A percentile compares a stretch with the other conserved stretches of the same genome.
These are phyloP conservation scores for Cydia pomonella DNA, from an alignment of 1,140 invertebrate species.

Conservation along the genomic window DNA sequence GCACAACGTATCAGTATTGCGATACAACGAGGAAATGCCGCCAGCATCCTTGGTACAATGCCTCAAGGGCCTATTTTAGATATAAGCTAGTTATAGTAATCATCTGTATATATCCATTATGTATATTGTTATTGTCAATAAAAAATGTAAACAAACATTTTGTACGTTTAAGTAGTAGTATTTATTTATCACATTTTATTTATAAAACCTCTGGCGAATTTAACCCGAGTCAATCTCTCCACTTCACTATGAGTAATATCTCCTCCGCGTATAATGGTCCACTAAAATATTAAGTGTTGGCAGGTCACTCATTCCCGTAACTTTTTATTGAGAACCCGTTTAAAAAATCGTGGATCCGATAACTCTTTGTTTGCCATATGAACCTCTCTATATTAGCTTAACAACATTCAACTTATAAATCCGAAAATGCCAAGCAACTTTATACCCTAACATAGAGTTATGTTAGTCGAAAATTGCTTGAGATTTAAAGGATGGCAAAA, in stretches of 20 bases:
- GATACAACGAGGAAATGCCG: too few relatives aligned
- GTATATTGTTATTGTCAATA: too few relatives aligned
- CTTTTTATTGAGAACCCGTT: constrained; percentile 45
- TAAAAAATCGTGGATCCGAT: constrained; percentile 60
- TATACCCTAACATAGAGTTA: not conserved
- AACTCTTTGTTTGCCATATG: constrained; percentile 47
- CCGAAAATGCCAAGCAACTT: not conserved
- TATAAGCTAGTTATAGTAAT: too few relatives aligned
- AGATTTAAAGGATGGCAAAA: constrained; percentile 36
- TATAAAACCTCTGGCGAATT: not conserved
- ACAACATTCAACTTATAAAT: constrained; percentile 50
- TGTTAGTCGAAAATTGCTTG: constrained; percentile 33
- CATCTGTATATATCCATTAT: too few relatives aligned
- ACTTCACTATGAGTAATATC: not conserved
- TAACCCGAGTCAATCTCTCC: not conserved
- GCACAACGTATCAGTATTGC: too few relatives aligned
- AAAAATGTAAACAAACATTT: too few relatives aligned
- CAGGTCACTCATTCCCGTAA: constrained; percentile 48
- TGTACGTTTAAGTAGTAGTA: too few relatives aligned
- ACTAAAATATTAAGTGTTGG: constrained; percentile 33
- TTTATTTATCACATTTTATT: not conserved
- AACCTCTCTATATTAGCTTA: constrained; percentile 51
- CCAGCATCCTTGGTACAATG: too few relatives aligned
- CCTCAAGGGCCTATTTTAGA: too few relatives aligned
- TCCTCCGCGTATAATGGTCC: not conserved